Percentiles rank a stretch among this genome's conserved stretches.
Conservation (phyloP, 2,113 vertebrate genomes). For the Lampris megalopsis region DNA sequence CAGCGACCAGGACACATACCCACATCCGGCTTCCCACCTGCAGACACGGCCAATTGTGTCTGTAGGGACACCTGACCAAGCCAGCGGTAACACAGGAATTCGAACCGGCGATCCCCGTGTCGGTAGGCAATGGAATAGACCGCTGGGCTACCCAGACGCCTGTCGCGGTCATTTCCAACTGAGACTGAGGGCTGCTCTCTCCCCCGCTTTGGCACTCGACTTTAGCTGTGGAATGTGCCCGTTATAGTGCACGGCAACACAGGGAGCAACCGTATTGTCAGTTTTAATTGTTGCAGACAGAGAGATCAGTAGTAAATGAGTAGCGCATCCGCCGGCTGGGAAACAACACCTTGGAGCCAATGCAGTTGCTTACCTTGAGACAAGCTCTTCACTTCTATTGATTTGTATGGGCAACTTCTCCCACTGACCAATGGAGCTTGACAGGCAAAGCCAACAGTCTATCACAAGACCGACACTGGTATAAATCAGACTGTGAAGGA, state of each 20-base stretch:
- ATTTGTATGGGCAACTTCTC: constrained; percentile 35
- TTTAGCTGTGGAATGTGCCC: constrained; percentile 29
- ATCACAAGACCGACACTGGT: background rate
- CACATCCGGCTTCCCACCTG: too few species aligned
- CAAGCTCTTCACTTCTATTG: constrained; percentile 34
- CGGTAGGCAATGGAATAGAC: too few species aligned
- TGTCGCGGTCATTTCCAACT: constrained; percentile 27
- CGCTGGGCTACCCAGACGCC: too few species aligned
- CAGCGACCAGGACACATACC: too few species aligned
- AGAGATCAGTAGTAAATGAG: constrained; percentile 16
- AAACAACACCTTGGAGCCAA: constrained; percentile 3
- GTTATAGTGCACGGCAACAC: constrained; percentile 8
- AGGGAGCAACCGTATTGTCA: constrained; percentile 4
- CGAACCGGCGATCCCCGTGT: too few species aligned
- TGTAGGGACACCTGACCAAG: too few species aligned
- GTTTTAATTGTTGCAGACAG: background rate
- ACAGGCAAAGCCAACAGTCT: constrained; percentile 18
- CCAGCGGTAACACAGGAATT: too few species aligned
- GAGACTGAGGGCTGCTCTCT: constrained; percentile 11
- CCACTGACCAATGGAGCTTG: constrained; percentile 25
- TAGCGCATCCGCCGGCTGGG: constrained; percentile 4
- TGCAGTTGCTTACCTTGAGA: constrained; percentile 28
- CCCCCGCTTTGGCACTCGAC: background rate
- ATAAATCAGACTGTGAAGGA: constrained; percentile 39
- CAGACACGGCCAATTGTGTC: too few species aligned